Base-by-base conservation (phyloP, 1,140 invertebrate genomes). In the Sinella curviseta region DNA sequence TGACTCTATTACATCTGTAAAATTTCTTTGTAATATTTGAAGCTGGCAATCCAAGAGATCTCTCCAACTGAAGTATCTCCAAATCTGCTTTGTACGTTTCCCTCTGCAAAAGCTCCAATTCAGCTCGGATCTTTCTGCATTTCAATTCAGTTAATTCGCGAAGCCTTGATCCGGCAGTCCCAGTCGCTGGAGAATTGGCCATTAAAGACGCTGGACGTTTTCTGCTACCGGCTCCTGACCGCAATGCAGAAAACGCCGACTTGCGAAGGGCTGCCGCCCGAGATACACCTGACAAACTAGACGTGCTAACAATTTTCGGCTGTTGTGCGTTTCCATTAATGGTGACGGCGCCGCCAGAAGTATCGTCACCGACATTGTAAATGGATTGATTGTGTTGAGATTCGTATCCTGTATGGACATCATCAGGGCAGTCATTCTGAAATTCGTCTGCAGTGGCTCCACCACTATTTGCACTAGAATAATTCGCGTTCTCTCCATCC, bases 71-170 rank as follows among this genome's bases (percentile, higher is more conserved):
- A 8, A 70, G 31, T 31, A 70, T 70, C 30, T 70, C 65, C 65
- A 70, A 70, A 70, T 70, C 65, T n/a, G 30, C 31, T 70, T 70
- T 70, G 65, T 70, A 70, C 12, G 65, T 31, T 14, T 70, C 65
- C 31, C 30, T 3, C 14, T 70, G 65, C 31, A 70, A 31, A 2
- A 70, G 31, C 65, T 70, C 28, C 3, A 70, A 30, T 24, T 70
- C 65, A 33, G 65, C 65, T 31, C 65, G 26, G 31, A 70, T 70
- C n/a, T 70, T 70, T 70, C 31, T 30, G 24, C 65, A 70, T 30
- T 70, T 70, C n/a, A 70, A 70, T 14, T 3, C 31, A n/a, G 31
- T 33, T 24, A 70, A n/a, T 33, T 70, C 65, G 4, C 30, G 30
- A 2, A 31, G 26, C 26, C 3, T 31, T 17, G 65, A 33, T n/a